Base-by-base conservation (phyloP, 2,888 invertebrate species). In the Tipula unca region DNA sequence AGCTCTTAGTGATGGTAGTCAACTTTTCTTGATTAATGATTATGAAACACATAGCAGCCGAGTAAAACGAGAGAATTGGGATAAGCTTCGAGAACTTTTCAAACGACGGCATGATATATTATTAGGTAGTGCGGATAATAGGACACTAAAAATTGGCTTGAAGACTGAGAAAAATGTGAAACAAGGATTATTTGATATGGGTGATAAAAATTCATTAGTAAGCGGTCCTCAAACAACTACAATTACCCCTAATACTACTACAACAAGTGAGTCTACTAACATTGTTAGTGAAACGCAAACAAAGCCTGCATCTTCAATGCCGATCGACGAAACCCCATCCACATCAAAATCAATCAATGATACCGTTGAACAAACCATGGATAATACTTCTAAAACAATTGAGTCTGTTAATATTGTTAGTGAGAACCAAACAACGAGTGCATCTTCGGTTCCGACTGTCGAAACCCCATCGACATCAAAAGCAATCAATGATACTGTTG, bases 1-100 rank as follows among this genome's bases (percentile, higher is more conserved):
- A 29, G 89, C 90, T 8, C 82, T 92, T 17, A 88, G 89, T 86
- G 90, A 91, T 87, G 91, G 90, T 2, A 87, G 88, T 17, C 88
- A 89, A 84, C 86, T 91, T 2, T 84, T 36, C 10, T 20, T 84
- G 25, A 25, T 69, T 13, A 25, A 69, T 69, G 25, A 69, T 69
- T 20, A 25, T 25, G 8, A 20, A 69, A 69, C 3, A 10, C 1
- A 69, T 20, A 25, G 69, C 0, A 69, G 25, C 25, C 69, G 69
- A 3, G 69, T 69, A 3, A 69, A 69, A 10, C 69, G 69, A 8
- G 25, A 69, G 8, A 20, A 20, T 69, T 69, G 25, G 69, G 25
- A 69, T 25, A 1, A 3, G 3, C n/a, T n/a, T 10, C 25, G 25
- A 10, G 25, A 25, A 69, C 0, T 69, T 10, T 69, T 69, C 4